Evolutionary conservation across 2,888 invertebrate species (phyloP).

Genomic region (Apocheima hispidaria): DNA sequence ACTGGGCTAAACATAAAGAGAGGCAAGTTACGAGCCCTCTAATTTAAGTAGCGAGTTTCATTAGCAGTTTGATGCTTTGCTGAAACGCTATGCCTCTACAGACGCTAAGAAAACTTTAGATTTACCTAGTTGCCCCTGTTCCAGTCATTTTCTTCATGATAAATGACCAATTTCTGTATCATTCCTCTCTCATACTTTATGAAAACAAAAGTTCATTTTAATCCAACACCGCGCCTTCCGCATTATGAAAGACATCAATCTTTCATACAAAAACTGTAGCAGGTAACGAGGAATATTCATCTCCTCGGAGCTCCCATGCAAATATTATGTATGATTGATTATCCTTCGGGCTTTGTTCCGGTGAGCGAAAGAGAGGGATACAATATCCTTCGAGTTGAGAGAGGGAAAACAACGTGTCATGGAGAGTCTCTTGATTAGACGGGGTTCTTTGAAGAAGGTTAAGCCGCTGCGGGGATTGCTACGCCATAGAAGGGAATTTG

Average conservation of each 20-base stretch:
- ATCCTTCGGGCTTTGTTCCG: constrained; percentile 27
- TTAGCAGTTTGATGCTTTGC: too few relatives aligned
- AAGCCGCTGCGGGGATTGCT: constrained; percentile 9
- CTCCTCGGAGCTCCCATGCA: constrained; percentile 33
- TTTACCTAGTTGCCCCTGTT: neutral
- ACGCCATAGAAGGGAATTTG: neutral
- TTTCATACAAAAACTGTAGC: constrained; percentile 36
- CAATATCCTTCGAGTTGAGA: constrained; percentile 6
- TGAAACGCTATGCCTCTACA: too few relatives aligned
- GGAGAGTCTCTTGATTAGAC: constrained; percentile 16
- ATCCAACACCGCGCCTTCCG: constrained; percentile 18
- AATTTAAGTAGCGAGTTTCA: too few relatives aligned
- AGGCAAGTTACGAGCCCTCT: too few relatives aligned
- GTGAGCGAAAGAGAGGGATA: constrained; percentile 11
- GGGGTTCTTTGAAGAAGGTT: constrained; percentile 7
- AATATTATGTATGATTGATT: constrained; percentile 48
- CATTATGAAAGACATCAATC: constrained; percentile 34
- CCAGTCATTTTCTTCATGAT: neutral
- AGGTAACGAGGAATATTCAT: constrained; percentile 37
- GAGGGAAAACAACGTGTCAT: constrained; percentile 8
- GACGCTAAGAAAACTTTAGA: too few relatives aligned
- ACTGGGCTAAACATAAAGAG: too few relatives aligned
- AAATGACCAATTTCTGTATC: constrained; percentile 20
- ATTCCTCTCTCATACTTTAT: constrained; percentile 13
- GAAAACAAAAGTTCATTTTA: constrained; percentile 27